Conservation (phyloP, 1,140 invertebrate species). For the Meloidogyne exigua region DNA sequence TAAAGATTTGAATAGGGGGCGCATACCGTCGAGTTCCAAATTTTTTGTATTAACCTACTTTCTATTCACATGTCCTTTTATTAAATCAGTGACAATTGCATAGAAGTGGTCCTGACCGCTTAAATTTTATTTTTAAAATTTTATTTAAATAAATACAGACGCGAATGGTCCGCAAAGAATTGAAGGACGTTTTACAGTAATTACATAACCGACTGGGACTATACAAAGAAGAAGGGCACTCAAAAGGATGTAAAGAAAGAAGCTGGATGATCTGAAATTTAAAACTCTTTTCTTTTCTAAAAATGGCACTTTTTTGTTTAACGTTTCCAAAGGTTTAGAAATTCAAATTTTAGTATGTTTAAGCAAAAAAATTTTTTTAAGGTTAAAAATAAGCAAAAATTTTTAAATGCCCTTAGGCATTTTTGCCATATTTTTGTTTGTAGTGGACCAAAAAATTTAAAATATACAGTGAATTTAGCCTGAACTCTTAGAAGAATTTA, state of each 20-base stretch:
- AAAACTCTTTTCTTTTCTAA: no score
- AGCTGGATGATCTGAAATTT: constrained; percentile 78
- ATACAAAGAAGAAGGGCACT: constrained; percentile 93
- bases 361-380: no score
- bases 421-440: no score
- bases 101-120: constrained; percentile 81
- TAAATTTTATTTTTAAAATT: constrained; percentile 13
- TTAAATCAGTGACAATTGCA: constrained; percentile 64
- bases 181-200: constrained; percentile 81
- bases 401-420: no score
- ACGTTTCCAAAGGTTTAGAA: no score
- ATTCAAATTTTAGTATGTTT: no score
- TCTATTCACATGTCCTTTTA: constrained; percentile 33
- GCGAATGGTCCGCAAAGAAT: constrained; percentile 92
- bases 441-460: no score
- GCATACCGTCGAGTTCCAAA: not conserved
- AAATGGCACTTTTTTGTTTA: no score
- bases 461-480: no score
- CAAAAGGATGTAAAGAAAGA: constrained; percentile 84
- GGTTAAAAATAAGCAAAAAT: no score
- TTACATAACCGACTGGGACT: constrained; percentile 86
- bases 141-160: constrained; percentile 49
- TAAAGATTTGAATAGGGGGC: no score
- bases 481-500: no score
- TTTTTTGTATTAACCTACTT: not conserved